phyloP scores from a whole-genome alignment of 2,113 vertebrate genomes.

The Bujurquina vittata region DNA sequence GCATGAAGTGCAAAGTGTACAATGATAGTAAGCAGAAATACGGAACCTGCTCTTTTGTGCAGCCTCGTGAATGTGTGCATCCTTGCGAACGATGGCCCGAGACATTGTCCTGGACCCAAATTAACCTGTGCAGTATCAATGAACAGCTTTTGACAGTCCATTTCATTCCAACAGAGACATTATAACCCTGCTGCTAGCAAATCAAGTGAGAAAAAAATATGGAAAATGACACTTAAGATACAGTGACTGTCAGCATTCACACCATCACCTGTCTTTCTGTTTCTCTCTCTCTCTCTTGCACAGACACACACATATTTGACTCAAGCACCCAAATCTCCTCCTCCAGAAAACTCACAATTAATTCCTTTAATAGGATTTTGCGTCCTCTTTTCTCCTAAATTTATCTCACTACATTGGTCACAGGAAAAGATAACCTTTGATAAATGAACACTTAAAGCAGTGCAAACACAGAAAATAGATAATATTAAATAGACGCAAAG shows the following conservation, averaged over 20 bases:
- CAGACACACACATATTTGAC: not conserved
- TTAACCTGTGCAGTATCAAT: slow-evolving; percentile 61
- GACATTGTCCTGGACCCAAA: slow-evolving; percentile 55
- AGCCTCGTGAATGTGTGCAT: slow-evolving; percentile 8
- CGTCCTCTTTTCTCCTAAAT: slow-evolving; percentile 8
- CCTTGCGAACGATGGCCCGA: slow-evolving; percentile 25
- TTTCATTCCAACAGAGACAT: slow-evolving; percentile 62
- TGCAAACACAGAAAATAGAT: slow-evolving; percentile 31
- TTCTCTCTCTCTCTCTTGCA: not conserved
- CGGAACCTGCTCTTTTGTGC: slow-evolving; percentile 25
- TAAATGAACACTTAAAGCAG: slow-evolving; percentile 32
- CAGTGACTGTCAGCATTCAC: slow-evolving; percentile 56
- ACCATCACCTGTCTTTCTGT: not conserved
- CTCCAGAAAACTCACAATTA: slow-evolving; percentile 31
- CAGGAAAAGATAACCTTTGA: slow-evolving; percentile 47
- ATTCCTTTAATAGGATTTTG: slow-evolving; percentile 39
- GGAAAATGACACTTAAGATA: slow-evolving; percentile 69
- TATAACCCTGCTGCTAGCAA: slow-evolving; percentile 56
- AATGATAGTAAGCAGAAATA: slow-evolving; percentile 20
- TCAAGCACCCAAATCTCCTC: slow-evolving; percentile 19
- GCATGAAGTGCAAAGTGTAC: not conserved
- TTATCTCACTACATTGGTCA: slow-evolving; percentile 27
- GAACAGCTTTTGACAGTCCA: slow-evolving; percentile 65
- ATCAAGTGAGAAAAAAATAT: slow-evolving; percentile 68
- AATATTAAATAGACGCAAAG: slow-evolving; percentile 18